Evolutionary conservation across 2,888 invertebrate species (phyloP), one percentile per base, ranked within the genome.

Genomic region (Leptinotarsa haldemani): DNA sequence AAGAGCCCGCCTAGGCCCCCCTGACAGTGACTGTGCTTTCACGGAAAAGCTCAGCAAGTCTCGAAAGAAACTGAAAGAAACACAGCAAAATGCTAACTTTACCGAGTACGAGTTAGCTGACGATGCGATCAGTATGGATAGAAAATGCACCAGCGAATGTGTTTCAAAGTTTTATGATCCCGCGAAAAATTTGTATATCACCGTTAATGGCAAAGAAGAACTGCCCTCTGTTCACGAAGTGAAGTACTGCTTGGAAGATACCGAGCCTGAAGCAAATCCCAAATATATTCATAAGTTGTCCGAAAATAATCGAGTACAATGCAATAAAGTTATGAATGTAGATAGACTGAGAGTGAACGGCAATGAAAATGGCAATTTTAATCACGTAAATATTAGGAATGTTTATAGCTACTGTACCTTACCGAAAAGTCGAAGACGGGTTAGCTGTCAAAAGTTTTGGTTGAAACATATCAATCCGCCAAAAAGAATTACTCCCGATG

Each of bases 401-500:
- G 83, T 86, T 69, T 86, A 89, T 79, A 89, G 89, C 65, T 90
- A 89, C 85, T 89, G 89, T 83, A 90, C 90, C 79, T 86, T 90
- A 83, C 90, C 90, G 12, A 87, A 88, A 78, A 84, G 82, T 76
- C 84, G 84, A 73, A 86, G 85, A 74, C 83, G 80, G 58, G 63
- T 76, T 66, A 83, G 81, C 77, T 82, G 80, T 73, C 81, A 82
- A 48, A 81, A 81, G 52, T 76, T 73, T 56, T 80, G 80, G 78
- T 82, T 85, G 64, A 76, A 74, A 71, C 79, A 82, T 79, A 80
- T 88, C 76, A 87, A 90, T 83, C 94, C 94, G 79, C 94, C 94
- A 74, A 93, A 92, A 85, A 90, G 94, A 79, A 91, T 92, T 82
- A 94, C 95, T 73, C 93, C 94, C 46, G 95, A 95, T 88, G 95